phyloP scores from a whole-genome alignment of 30 jellyfish, hydroid and myxozoan species.

The Haliclystus octoradiatus region DNA sequence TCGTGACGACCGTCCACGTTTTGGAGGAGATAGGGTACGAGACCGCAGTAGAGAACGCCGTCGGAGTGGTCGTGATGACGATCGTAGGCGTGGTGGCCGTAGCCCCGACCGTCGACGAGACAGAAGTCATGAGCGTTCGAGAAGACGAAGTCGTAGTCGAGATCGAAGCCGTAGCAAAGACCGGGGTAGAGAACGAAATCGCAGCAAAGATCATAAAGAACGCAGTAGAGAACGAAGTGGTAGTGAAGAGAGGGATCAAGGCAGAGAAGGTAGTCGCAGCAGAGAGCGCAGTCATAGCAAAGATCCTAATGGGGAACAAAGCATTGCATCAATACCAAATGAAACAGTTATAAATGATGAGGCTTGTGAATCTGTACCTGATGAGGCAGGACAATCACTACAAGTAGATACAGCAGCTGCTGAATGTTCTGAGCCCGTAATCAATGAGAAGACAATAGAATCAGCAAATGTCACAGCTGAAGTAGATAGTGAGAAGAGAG shows the following conservation, averaged over 20 bases:
- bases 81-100: constrained; percentile 1
- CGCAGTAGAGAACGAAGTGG: constrained; percentile 41
- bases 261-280: constrained; percentile 16
- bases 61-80: constrained; percentile 20
- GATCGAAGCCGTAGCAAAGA: constrained; percentile 25
- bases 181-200: not conserved
- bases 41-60: constrained; percentile 39
- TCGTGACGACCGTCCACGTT: no score
- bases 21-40: constrained; percentile 37
- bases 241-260: constrained; percentile 20
- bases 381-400: no score
- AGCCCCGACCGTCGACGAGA: constrained; percentile 10
- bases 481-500: no score
- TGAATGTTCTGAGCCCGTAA: no score
- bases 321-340: no score
- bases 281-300: not conserved
- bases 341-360: no score
- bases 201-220: constrained; percentile 13
- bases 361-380: no score
- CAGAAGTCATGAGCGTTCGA: constrained; percentile 1
- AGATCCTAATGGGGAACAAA: constrained; percentile 11
- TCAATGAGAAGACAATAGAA: no score
- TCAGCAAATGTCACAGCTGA: no score
- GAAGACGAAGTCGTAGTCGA: constrained; percentile 50
- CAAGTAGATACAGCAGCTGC: no score